Evolutionary conservation across 1,140 invertebrate species (phyloP), one percentile per base, ranked within the genome.

Genomic region (Eupristina koningsbergeri): DNA sequence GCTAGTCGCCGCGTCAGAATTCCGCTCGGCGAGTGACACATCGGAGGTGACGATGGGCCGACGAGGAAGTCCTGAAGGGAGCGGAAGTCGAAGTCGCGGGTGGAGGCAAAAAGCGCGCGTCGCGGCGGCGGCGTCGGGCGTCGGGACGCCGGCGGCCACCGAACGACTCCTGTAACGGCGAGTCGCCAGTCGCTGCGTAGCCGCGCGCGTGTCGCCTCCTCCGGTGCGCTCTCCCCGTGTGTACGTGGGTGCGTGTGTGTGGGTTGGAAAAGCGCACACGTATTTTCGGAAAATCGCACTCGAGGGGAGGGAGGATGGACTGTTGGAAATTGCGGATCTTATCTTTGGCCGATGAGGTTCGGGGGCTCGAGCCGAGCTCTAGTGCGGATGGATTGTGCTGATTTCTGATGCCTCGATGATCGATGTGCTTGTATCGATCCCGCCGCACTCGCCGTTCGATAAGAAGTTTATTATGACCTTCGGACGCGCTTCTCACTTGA

Each of bases 121-220:
- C 22, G 53, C 22, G 19, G 3, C 22, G 22, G 53, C 53, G 31
- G 41, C 64, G 41, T 45, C 31, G 36, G 80, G 61, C 81, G 81
- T 71, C 73, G 29, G n/a, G 74, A 58, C 74, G 74, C 74, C 47
- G 53, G n/a, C 26, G 58, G 76, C 74, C 15, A 19, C 17, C 53
- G 58, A 41, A 26, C 74, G 47, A 47, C 79, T 47, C 31, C 78
- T 45, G 73, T 31, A 47, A 31, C 47, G 0, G 61, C n/a, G 29
- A 64, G 63, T 80, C 71, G 74, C 26, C 81, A 83, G 81, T 83
- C 81, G 74, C 50, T 83, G 81, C 75, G 64, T 71, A 83, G 67
- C 81, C 81, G 81, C 75, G 81, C 81, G 63, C 41, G 50, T 47
- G 74, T 76, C 73, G 73, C 81, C 29, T 67, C 31, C 34, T 26